phyloP scores from a whole-genome alignment of 1,140 invertebrate genomes.

The Sycophila sp. region DNA sequence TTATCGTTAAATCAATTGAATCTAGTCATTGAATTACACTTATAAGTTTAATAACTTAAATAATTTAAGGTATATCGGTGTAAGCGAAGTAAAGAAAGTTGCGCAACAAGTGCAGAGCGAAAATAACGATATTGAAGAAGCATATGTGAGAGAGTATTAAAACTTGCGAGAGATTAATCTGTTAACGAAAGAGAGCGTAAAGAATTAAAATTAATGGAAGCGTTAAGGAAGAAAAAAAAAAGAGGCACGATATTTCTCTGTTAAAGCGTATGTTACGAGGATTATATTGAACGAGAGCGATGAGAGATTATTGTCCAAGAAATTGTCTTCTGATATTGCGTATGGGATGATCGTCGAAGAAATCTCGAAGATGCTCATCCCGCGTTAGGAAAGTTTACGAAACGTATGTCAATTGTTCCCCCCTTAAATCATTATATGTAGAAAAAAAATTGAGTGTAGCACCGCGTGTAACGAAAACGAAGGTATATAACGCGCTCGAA shows the following conservation, averaged over 20 bases:
- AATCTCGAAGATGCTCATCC: neutral
- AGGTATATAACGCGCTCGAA: neutral
- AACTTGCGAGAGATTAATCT: too few relatives aligned
- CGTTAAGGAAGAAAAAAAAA: neutral
- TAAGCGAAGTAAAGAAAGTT: too few relatives aligned
- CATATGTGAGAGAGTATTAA: too few relatives aligned
- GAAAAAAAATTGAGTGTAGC: constrained; percentile 21
- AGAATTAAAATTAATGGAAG: too few relatives aligned
- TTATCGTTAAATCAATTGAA: too few relatives aligned
- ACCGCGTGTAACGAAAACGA: neutral
- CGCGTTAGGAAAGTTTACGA: constrained; percentile 59
- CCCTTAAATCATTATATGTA: constrained; percentile 55
- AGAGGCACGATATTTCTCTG: constrained; percentile 9
- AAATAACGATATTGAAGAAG: too few relatives aligned
- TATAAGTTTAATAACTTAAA: too few relatives aligned
- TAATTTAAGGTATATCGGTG: too few relatives aligned
- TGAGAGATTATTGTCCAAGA: constrained; percentile 27
- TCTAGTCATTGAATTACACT: too few relatives aligned
- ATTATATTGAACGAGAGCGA: neutral
- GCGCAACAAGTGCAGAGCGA: too few relatives aligned
- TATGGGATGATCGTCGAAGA: constrained; percentile 9
- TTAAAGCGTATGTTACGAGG: neutral
- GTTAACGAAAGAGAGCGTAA: too few relatives aligned
- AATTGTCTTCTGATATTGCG: neutral
- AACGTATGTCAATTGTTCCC: constrained; percentile 61